phyloP scores from a whole-genome alignment of 2,113 vertebrate species.

The Dendrocopos noguchii region DNA sequence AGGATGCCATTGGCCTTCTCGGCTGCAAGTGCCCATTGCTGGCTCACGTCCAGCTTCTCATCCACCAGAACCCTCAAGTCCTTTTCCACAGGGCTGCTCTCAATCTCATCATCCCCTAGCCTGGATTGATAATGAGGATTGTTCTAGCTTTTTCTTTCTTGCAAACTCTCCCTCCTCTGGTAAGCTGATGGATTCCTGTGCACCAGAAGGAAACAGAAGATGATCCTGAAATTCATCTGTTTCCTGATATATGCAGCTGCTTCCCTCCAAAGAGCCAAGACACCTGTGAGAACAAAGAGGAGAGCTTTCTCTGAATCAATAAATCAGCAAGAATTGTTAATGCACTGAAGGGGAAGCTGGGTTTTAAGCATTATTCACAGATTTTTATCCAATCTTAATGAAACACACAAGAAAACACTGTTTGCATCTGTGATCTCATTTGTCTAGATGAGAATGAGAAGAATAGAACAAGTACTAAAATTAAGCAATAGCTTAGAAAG shows the following conservation, averaged over 20 bases:
- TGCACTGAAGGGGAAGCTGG: background rate
- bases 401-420: background rate
- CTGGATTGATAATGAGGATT: too few relatives aligned
- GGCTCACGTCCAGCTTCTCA: too few relatives aligned
- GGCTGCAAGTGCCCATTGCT: too few relatives aligned
- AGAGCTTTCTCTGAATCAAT: background rate
- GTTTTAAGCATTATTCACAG: background rate
- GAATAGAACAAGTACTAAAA: background rate
- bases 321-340: slow-evolving; percentile 22
- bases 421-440: background rate
- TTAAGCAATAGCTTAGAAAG: background rate
- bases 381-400: background rate
- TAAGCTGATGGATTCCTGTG: slow-evolving; percentile 39
- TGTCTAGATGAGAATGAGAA: background rate
- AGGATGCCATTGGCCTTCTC: too few relatives aligned
- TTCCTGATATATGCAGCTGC: slow-evolving; percentile 17
- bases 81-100: too few relatives aligned
- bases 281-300: background rate
- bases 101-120: too few relatives aligned
- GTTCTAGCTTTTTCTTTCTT: background rate
- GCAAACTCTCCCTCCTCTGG: background rate
- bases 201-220: slow-evolving; percentile 29
- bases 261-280: background rate
- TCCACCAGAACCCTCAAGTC: too few relatives aligned
- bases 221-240: slow-evolving; percentile 11